These are phyloP conservation scores for Macroteleia sp. DNA, from an alignment of 2,888 invertebrate species.

Conservation along the genomic window DNA sequence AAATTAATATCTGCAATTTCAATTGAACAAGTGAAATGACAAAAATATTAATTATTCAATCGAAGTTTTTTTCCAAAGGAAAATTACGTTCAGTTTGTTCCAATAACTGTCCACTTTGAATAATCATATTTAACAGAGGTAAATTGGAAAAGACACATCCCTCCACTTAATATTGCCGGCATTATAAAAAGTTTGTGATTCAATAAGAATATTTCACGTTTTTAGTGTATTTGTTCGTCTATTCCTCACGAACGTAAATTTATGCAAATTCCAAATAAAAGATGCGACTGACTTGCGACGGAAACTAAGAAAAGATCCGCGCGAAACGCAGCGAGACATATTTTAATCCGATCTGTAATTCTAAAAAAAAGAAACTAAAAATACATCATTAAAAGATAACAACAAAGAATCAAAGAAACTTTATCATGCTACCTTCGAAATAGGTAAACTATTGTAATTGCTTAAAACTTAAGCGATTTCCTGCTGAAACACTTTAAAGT, in stretches of 20 bases:
- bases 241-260: conserved; percentile 38
- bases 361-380: not conserved
- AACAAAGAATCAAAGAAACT: no score
- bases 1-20: no score
- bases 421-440: no score
- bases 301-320: conserved; percentile 37
- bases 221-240: conserved; percentile 39
- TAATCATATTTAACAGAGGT: conserved; percentile 50
- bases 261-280: conserved; percentile 50
- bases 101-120: conserved; percentile 57
- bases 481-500: no score
- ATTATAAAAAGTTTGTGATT: conserved; percentile 56
- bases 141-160: conserved; percentile 44
- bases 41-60: conserved; percentile 15
- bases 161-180: conserved; percentile 45
- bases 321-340: conserved; percentile 20
- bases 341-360: conserved; percentile 22
- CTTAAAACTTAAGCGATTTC: no score
- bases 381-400: no score
- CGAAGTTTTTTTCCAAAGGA: not conserved
- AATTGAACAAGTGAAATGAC: not conserved
- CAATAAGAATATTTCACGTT: conserved; percentile 53
- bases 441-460: no score
- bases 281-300: conserved; percentile 9
- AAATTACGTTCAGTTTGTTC: conserved; percentile 27